phyloP scores from a whole-genome alignment of 2,113 vertebrate species.

The Sarotherodon lohbergeri region DNA sequence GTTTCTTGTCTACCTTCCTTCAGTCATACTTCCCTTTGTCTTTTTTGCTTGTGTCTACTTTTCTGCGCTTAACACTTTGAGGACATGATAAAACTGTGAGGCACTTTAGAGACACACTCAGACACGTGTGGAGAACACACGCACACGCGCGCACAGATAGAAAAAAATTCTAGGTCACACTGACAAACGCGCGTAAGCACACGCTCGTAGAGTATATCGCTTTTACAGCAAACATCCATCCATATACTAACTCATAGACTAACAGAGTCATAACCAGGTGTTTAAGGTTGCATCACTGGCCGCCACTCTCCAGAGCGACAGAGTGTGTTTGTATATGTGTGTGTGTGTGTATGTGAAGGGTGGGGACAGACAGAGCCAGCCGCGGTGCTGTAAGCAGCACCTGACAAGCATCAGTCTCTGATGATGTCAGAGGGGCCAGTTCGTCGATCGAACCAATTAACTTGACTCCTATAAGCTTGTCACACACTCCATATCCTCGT shows the following conservation, averaged over 20 bases:
- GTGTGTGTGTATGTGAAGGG: slow-evolving; percentile 8
- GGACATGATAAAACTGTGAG: slow-evolving; percentile 98
- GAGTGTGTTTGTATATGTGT: slow-evolving; percentile 23
- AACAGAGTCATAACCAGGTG: slow-evolving; percentile 55
- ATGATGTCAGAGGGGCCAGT: slow-evolving; percentile 46
- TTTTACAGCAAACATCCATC: slow-evolving; percentile 70
- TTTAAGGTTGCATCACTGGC: slow-evolving; percentile 64
- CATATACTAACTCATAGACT: slow-evolving; percentile 65
- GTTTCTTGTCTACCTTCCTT: slow-evolving; percentile 9
- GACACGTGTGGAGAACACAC: slow-evolving; percentile 53
- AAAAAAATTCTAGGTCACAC: slow-evolving; percentile 47
- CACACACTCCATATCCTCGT: slow-evolving; percentile 90
- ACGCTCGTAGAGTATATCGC: slow-evolving; percentile 56
- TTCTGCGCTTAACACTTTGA: slow-evolving; percentile 81
- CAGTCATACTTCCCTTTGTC: not conserved
- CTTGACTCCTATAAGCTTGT: slow-evolving; percentile 88
- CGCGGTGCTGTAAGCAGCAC: slow-evolving; percentile 36
- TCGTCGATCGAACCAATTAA: slow-evolving; percentile 22
- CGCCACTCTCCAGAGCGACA: slow-evolving; percentile 61
- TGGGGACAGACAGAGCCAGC: slow-evolving; percentile 59
- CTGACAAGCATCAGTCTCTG: slow-evolving; percentile 50
- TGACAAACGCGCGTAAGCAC: slow-evolving; percentile 40
- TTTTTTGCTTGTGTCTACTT: slow-evolving; percentile 67
- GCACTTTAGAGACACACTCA: slow-evolving; percentile 99
- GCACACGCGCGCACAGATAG: slow-evolving; percentile 35